Evolutionary conservation across 2,113 vertebrate species (phyloP).

Genomic region (Pteropus alecto): DNA sequence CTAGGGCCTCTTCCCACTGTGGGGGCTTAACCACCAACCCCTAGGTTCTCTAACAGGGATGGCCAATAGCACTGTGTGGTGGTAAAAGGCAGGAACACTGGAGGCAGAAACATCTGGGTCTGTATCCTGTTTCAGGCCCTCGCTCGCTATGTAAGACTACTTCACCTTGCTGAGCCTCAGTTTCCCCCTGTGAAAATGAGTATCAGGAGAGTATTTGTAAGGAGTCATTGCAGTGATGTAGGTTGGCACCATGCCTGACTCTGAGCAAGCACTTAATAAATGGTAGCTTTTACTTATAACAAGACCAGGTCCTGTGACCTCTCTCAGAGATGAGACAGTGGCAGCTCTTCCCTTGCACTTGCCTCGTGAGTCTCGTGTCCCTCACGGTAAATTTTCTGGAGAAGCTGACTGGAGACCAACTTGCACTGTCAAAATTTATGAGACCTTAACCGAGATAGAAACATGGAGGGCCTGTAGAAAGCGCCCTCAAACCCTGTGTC

Average conservation of each 20-base stretch:
- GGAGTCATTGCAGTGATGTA: background rate
- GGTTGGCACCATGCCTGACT: background rate
- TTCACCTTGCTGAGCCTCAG: background rate
- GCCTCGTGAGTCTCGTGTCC: background rate
- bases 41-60: background rate
- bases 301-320: fast-evolving
- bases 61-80: background rate
- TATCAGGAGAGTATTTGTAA: background rate
- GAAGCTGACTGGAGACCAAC: background rate
- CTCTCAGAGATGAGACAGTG: background rate
- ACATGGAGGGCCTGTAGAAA: background rate
- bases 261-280: background rate
- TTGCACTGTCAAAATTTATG: background rate
- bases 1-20: background rate
- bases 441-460: background rate
- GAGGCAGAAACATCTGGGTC: background rate
- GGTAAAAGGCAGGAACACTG: too few relatives aligned
- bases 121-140: background rate
- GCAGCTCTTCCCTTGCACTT: background rate
- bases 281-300: background rate
- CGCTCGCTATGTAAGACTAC: too few relatives aligned
- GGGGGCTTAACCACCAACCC: background rate
- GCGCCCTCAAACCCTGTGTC: too few relatives aligned
- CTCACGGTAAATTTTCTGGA: background rate
- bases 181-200: background rate